Percentiles rank a stretch among this genome's conserved stretches.
Conservation (phyloP, 2,888 invertebrate genomes). For the Aphidius colemani region DNA sequence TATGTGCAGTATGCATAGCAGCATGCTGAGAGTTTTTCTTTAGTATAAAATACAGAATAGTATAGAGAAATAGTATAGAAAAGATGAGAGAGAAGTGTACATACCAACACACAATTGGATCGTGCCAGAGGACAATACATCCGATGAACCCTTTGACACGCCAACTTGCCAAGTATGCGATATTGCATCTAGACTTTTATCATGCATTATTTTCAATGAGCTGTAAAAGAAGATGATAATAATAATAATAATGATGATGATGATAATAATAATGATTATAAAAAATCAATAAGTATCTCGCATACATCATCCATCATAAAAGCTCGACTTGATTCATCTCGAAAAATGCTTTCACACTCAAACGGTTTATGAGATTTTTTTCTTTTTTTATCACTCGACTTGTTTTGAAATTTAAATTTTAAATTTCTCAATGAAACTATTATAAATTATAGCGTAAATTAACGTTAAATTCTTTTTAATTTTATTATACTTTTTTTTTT, state of each 20-base stretch:
- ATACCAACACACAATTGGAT: slow-evolving; percentile 33
- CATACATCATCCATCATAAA: not conserved
- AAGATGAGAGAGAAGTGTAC: slow-evolving; percentile 2
- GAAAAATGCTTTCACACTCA: too few relatives aligned
- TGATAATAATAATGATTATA: slow-evolving; percentile 1
- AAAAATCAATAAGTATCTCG: not conserved
- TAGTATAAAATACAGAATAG: not conserved
- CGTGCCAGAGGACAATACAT: slow-evolving; percentile 43
- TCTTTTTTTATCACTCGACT: not conserved
- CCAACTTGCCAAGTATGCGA: slow-evolving; percentile 28
- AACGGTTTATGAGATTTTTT: not conserved
- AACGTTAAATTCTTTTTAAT: too few relatives aligned
- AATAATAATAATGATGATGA: not conserved
- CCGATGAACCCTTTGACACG: slow-evolving; percentile 35
- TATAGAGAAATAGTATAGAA: not conserved
- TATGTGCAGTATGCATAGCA: too few relatives aligned
- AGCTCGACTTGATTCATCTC: too few relatives aligned
- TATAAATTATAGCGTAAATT: not conserved
- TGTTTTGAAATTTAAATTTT: not conserved
- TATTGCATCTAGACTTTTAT: slow-evolving; percentile 13
- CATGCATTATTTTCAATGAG: not conserved
- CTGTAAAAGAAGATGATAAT: too few relatives aligned
- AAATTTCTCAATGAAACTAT: not conserved
- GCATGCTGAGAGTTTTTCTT: too few relatives aligned
- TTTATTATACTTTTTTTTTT: too few relatives aligned